Evolutionary conservation across 2,797 vertebrate species (phyloP), one percentile per base, ranked within the genome.

Genomic region (Hyperoplus immaculatus): DNA sequence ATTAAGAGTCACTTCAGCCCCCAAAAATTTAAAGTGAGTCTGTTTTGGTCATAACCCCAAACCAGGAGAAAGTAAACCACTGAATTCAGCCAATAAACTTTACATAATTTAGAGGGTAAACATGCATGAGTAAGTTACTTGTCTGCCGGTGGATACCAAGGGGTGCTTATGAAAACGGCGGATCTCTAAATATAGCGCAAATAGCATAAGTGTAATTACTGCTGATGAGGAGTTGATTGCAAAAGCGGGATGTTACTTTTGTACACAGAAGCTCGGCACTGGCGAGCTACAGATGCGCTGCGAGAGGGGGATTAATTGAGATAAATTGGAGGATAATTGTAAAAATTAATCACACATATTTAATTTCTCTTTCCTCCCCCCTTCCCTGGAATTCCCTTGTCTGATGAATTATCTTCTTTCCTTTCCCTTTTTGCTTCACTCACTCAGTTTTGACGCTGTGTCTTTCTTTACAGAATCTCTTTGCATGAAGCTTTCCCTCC

Each of bases 141-240:
- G 80, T 88, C 87, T 91, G 80, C 80, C 8, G 50, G 57, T 67
- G 74, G 78, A 86, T 89, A 73, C 77, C n/a, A 11, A 75, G 80
- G 86, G 72, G 77, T 29, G 43, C 36, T 88, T 88, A 82, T 91
- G 84, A 92, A 89, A 29, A 93, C 77, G 83, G 85, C 68, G 78
- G 90, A 89, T 91, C 80, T 92, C 90, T 94, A 93, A 93, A 94
- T 93, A 92, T 93, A 95, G 91, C 58, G 36, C 82, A 89, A 86
- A 91, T 75, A 86, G 79, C 92, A 89, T 92, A 92, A 67, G 75
- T 90, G 89, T 91, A 95, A 95, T 95, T 94, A 95, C 81, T 81
- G 87, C 87, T 93, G 93, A 94, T 94, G 93, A 94, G 90, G 85
- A 87, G 86, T 83, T 94, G 94, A 95, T 95, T 95, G 92, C 92